A percentile compares a stretch with the other conserved stretches of the same genome.
These are phyloP conservation scores for Zingel zingel DNA, from an alignment of 2,113 vertebrate species.

Conservation along the genomic window DNA sequence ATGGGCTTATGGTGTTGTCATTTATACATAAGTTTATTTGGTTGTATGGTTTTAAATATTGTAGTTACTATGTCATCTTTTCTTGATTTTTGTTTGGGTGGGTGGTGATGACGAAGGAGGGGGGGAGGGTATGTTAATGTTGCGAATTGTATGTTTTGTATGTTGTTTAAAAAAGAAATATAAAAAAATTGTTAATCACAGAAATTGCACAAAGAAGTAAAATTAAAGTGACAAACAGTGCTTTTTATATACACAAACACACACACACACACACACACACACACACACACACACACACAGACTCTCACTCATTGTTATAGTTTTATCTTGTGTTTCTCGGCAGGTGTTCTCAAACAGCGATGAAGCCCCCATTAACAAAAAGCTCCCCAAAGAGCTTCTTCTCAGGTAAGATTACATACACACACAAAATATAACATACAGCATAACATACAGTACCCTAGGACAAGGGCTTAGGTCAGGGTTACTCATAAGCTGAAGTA, in stretches of 20 bases:
- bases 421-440: slow-evolving; percentile 11
- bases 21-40: too few relatives aligned
- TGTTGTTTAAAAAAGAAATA: too few relatives aligned
- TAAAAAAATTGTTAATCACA: too few relatives aligned
- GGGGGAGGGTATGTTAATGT: too few relatives aligned
- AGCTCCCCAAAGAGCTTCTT: slow-evolving; percentile 97
- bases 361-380: slow-evolving; percentile 97
- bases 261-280: too few relatives aligned
- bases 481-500: slow-evolving; percentile 57
- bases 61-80: too few relatives aligned
- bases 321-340: slow-evolving; percentile 63
- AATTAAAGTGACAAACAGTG: neutral
- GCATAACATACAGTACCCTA: slow-evolving; percentile 14
- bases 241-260: neutral
- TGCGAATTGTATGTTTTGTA: too few relatives aligned
- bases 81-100: too few relatives aligned
- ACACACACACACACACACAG: neutral
- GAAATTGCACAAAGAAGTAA: neutral
- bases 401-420: slow-evolving; percentile 86
- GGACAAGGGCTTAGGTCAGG: slow-evolving; percentile 38
- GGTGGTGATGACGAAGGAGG: too few relatives aligned
- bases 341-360: slow-evolving; percentile 96
- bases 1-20: too few relatives aligned
- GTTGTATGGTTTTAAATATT: too few relatives aligned
- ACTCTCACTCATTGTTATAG: slow-evolving; percentile 15